Evolutionary conservation across 2,888 invertebrate species (phyloP).

Genomic region (Limnephilus auricula): DNA sequence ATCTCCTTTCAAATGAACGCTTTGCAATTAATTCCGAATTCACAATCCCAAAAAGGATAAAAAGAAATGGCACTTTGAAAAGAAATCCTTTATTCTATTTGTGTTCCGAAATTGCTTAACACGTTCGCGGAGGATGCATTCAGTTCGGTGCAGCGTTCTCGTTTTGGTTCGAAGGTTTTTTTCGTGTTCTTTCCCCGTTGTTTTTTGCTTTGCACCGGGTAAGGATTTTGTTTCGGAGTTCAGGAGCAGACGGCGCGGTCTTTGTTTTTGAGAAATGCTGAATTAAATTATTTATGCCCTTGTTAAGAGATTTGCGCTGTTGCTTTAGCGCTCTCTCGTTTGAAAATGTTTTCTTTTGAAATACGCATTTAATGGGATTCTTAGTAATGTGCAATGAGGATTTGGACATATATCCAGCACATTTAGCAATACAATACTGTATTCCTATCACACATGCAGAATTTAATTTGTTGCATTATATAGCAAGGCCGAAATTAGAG

Average conservation of each 20-base stretch:
- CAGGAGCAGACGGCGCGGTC: slow-evolving; percentile 61
- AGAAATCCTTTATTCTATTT: slow-evolving; percentile 59
- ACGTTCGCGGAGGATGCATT: slow-evolving; percentile 61
- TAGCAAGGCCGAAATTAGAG: no score
- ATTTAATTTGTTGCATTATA: no score
- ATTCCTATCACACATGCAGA: no score
- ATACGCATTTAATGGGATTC: slow-evolving; percentile 25
- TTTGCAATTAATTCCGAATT: slow-evolving; percentile 39
- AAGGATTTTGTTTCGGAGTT: slow-evolving; percentile 47
- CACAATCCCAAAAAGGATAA: slow-evolving; percentile 15
- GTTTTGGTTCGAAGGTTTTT: slow-evolving; percentile 14
- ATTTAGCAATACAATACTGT: background rate
- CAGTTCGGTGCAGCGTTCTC: slow-evolving; percentile 23
- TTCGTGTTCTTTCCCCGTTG: slow-evolving; percentile 29
- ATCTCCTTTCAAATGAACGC: slow-evolving; percentile 38
- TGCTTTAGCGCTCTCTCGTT: slow-evolving; percentile 56
- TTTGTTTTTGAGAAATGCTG: slow-evolving; percentile 63
- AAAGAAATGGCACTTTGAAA: slow-evolving; percentile 35
- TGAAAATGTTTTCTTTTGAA: slow-evolving; percentile 51
- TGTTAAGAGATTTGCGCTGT: slow-evolving; percentile 56
- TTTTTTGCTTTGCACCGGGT: slow-evolving; percentile 54
- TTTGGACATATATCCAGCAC: background rate
- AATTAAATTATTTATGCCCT: slow-evolving; percentile 66
- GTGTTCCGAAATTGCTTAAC: slow-evolving; percentile 62
- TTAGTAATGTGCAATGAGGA: background rate